Evolutionary conservation across 2,797 vertebrate species (phyloP).

Genomic region (Tympanoctomys barrerae): DNA sequence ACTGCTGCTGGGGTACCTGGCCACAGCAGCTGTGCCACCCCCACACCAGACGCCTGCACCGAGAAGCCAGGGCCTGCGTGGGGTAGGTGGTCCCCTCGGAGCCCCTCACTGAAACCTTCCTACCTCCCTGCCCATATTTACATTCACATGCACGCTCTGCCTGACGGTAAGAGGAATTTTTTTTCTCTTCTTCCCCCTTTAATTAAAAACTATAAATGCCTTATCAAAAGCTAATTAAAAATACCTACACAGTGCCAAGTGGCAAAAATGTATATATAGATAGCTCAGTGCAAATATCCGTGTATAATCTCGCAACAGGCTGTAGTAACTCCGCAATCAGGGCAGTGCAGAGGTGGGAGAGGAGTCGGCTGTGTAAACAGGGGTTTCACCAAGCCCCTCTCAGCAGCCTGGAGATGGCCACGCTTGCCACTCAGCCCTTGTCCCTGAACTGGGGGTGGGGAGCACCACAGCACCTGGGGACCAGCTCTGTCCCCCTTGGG

Average conservation of each 20-base stretch:
- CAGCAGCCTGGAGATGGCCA: fast-evolving
- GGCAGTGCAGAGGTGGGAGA: background rate
- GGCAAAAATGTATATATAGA: conserved; percentile 46
- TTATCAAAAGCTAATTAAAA: conserved; percentile 87
- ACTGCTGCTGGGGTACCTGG: background rate
- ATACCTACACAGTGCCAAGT: conserved; percentile 80
- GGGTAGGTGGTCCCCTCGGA: background rate
- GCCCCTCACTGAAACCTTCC: background rate
- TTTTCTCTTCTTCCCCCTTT: conserved; percentile 75
- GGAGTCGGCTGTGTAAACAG: fast-evolving
- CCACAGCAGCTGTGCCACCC: background rate
- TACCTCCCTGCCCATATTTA: background rate
- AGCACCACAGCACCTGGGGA: too few relatives aligned
- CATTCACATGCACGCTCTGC: background rate
- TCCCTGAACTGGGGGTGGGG: too few relatives aligned
- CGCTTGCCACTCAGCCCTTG: fast-evolving
- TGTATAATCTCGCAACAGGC: conserved; percentile 72
- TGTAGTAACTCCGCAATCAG: background rate
- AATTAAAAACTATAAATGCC: conserved; percentile 87
- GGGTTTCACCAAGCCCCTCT: fast-evolving
- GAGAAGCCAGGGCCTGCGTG: background rate
- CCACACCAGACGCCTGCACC: fast-evolving
- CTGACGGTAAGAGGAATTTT: conserved; percentile 43
- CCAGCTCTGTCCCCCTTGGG: fast-evolving
- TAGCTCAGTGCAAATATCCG: conserved; percentile 67